Base-by-base conservation (phyloP, 2,888 invertebrate genomes). In the Hypolimnas misippus region DNA sequence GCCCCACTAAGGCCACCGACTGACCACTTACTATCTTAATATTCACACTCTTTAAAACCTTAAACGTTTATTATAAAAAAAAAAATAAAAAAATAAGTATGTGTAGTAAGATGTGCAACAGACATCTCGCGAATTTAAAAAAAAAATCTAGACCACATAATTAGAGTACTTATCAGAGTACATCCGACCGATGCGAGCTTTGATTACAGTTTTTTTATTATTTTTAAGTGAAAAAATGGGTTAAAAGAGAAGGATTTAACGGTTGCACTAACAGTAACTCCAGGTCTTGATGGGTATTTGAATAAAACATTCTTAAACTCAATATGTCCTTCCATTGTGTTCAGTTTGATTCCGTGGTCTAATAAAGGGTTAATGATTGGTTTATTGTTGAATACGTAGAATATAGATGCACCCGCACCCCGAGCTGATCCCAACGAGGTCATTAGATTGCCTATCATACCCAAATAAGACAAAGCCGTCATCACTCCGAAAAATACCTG, bases 241-340 rank as follows among this genome's bases (percentile, higher is more conserved):
- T n/a, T n/a, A n/a, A 14, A 38, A 14, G 14, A 38, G n/a, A 38
- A 3, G 1, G 3, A 3, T 17, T 1, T 17, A 10, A 42, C 3
- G 17, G 4, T 8, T 57, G 44, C 64, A 82, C 91, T 89, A 82
- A 96, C 95, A 76, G 94, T 93, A 31, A 96, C 95, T 73, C 96
- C 95, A 14, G 94, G 92, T 67, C 98, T 92, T 0, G 96, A 95
- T 0, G 98, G 97, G 85, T 98, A 98, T 57, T 94, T 92, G 82
- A 98, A 98, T 35, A 93, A 88, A 0, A 97, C 95, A 74, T 96
- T 89, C 67, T 93, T 93, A 71, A 97, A 94, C 64, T 93, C 92
- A 63, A 97, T 94, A 63, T 93, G 92, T 0, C 95, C 96, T 55
- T 92, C 82, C 12, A 94, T 80, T 10, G 84, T 76, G 0, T 81